Percentiles rank a stretch among this genome's conserved stretches.
phyloP scores from a whole-genome alignment of 2,888 invertebrate genomes.

The Heliconius ethilla region DNA sequence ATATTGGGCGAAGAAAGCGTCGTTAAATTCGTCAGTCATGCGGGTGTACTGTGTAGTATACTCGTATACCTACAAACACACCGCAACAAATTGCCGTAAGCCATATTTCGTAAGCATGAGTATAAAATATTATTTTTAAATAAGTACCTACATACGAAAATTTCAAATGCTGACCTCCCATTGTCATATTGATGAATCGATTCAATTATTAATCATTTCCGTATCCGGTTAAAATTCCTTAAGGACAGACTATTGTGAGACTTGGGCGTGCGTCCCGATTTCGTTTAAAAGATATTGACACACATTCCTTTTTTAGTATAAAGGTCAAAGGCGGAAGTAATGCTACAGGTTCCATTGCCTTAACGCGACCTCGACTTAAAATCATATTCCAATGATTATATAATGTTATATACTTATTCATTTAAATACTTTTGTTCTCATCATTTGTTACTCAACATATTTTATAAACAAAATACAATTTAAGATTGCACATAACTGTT shows the following conservation, averaged over 20 bases:
- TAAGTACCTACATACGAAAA: background rate
- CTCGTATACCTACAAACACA: slow-evolving; percentile 27
- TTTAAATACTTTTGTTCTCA: background rate
- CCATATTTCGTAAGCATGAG: slow-evolving; percentile 36
- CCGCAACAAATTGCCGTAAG: slow-evolving; percentile 38
- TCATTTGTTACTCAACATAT: background rate
- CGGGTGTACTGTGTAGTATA: slow-evolving; percentile 31
- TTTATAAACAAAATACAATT: background rate
- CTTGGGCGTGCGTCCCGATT: slow-evolving; percentile 20
- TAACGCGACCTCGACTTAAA: slow-evolving; percentile 35
- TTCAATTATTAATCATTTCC: slow-evolving; percentile 9
- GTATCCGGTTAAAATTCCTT: slow-evolving; percentile 40
- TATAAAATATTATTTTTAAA: slow-evolving; percentile 30
- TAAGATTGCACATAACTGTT: background rate
- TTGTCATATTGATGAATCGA: background rate
- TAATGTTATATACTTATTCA: background rate
- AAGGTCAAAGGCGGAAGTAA: slow-evolving; percentile 49
- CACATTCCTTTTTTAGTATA: slow-evolving; percentile 43
- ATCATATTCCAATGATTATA: slow-evolving; percentile 22
- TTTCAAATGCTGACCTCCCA: background rate
- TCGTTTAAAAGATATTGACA: slow-evolving; percentile 44
- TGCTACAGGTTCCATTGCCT: slow-evolving; percentile 33
- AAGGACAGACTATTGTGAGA: slow-evolving; percentile 28
- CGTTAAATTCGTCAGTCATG: slow-evolving; percentile 48
- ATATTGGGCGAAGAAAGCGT: slow-evolving; percentile 59